Evolutionary conservation across 1,140 invertebrate species (phyloP), one percentile per base, ranked within the genome.

Genomic region (Drosophila littoralis): DNA sequence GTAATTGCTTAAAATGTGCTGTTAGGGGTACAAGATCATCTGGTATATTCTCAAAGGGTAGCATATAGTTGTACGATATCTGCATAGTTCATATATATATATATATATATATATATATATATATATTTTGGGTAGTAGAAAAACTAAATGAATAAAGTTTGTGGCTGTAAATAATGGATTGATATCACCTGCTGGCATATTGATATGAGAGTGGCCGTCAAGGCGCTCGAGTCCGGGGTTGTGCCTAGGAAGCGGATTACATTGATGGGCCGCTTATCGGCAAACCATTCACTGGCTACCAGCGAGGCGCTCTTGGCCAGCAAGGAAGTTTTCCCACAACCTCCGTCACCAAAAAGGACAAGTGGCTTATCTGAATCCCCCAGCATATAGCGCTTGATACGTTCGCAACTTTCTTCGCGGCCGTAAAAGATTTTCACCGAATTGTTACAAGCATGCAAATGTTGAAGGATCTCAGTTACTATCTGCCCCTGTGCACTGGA

Each of bases 401-500:
- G 95, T 59, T 96, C 94, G 15, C 99, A 93, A 80, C 96, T 97
- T 63, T 97, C 96, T 92, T 98, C 97, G 51, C 98, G 94, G 0
- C 98, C 98, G 92, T 98, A 98, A 93, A 99, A 99, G 35, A 98
- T 97, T 93, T 96, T 96, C 4, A 98, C 98, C n/a, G 97, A 98
- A 92, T 98, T 98, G 84, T 98, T 98, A 85, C 98, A 99, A 32
- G 97, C 97, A 86, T 99, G 98, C 8, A 99, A 94, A 94, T 99
- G 98, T 91, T 99, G 98, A 22, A 99, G 93, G 45, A 99, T 97
- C 93, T 99, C 98, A 1, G 97, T 98, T 77, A 98, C 97, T 82
- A 98, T 98, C 92, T 97, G 97, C 13, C 97, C 98, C 91, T 98
- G 97, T 10, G 97, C 96, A 72, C 96, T 98, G 59, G 96, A 97